phyloP scores from a whole-genome alignment of 2,113 vertebrate species.

The Strix aluco region DNA sequence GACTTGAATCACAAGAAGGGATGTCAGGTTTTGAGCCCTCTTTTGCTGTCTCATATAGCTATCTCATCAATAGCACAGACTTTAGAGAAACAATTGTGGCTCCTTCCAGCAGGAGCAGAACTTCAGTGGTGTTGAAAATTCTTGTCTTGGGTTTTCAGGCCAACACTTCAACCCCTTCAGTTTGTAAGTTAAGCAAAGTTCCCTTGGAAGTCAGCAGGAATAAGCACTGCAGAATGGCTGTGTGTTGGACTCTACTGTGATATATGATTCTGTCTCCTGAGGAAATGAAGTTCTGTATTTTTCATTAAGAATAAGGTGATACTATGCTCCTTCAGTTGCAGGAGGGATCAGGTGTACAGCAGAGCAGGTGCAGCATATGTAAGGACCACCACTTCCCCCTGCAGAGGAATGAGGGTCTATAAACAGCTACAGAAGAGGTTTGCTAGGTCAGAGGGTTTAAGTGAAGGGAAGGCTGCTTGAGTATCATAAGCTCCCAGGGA shows the following conservation, averaged over 20 bases:
- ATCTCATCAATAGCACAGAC: not conserved
- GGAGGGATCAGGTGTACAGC: constrained; percentile 58
- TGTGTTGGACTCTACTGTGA: not conserved
- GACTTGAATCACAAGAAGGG: not conserved
- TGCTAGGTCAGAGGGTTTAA: constrained; percentile 34
- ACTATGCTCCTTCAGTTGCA: constrained; percentile 22
- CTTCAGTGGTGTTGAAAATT: not conserved
- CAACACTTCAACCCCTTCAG: not conserved
- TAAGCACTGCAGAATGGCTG: not conserved
- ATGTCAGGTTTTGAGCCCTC: not conserved
- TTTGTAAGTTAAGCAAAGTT: not conserved
- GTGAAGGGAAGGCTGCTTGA: not conserved
- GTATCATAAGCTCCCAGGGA: not conserved
- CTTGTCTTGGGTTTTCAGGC: not conserved
- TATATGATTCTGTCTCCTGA: constrained; percentile 56
- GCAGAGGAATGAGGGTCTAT: constrained; percentile 43
- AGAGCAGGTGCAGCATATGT: constrained; percentile 47
- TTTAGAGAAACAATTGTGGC: not conserved
- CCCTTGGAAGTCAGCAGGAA: not conserved
- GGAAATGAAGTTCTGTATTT: constrained; percentile 70
- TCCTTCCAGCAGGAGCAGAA: not conserved
- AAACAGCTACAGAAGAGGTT: constrained; percentile 43
- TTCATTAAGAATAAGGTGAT: constrained; percentile 69
- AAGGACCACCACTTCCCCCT: constrained; percentile 44
- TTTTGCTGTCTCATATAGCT: not conserved